Base-by-base conservation (phyloP, 2,113 vertebrate genomes). In the Struthio camelus region DNA sequence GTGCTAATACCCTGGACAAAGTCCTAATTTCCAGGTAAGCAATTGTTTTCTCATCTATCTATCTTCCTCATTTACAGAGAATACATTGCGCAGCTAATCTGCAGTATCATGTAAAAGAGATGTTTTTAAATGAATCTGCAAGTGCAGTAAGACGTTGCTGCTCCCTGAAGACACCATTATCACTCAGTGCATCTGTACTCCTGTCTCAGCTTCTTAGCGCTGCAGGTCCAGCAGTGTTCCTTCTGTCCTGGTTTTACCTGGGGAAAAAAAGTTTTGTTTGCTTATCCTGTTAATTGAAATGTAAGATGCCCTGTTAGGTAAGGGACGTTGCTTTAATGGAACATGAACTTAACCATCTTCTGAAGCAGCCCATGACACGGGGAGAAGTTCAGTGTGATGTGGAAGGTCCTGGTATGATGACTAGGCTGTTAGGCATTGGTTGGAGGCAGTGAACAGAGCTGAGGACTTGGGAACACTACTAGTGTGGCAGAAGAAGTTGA, bases 341-440 rank as follows among this genome's bases (percentile, higher is more conserved):
- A 15, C 44, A 59, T 34, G 14, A 58, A 17, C 32, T 44, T 9
- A 19, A 48, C 30, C 30, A 50, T 16, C 9, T 15, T 58, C 64
- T 51, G 36, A 71, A 67, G 56, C 14, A 50, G 14, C 32, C 62
- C 67, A 14, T 23, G 38, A 36, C 11, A 36, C 17, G 34, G 16
- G 28, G 30, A 69, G 40, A 80, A 50, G 42, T 56, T 70, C 69
- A 51, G 23, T 18, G n/a, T 6, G 12, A n/a, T 18, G 23, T 76
- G 54, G n/a, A 80, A 51, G 14, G 32, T 76, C 14, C 46, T 48
- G 46, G 28, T 20, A 7, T 54, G 75, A 64, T 32, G 32, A 76
- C 8, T 14, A 59, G 42, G 34, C 30, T 77, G 48, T 18, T 8
- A 44, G 38, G 32, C 12, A 10, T 18, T 0, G 0, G 11, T 58